Percentiles rank a stretch among this genome's conserved stretches.
phyloP scores from a whole-genome alignment of 2,113 vertebrate genomes.

The Harpagus bidentatus region DNA sequence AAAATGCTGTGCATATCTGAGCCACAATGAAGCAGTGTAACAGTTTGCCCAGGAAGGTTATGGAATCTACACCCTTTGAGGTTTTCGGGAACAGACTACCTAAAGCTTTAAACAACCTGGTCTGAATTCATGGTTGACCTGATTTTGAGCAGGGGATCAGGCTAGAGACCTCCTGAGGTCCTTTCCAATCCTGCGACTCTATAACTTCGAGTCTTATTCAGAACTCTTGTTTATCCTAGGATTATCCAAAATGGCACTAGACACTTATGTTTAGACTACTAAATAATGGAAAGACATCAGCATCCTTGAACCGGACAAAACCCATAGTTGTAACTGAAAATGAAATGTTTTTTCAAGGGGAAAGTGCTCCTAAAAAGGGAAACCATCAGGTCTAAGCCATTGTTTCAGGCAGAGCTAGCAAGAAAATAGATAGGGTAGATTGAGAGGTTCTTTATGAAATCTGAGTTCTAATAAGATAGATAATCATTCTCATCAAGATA shows the following conservation, averaged over 20 bases:
- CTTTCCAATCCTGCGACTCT: background rate
- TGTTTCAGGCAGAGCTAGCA: background rate
- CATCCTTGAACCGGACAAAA: background rate
- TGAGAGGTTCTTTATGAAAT: background rate
- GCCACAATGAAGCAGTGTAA: background rate
- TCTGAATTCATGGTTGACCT: background rate
- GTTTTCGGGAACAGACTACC: background rate
- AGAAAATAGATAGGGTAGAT: background rate
- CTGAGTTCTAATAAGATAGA: background rate
- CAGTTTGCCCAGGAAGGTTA: background rate
- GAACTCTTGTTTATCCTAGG: background rate
- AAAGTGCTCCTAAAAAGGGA: background rate
- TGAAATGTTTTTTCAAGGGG: background rate
- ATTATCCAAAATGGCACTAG: background rate
- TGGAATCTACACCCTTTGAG: background rate
- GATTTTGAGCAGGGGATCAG: background rate
- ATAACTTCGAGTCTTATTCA: background rate
- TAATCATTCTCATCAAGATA: background rate
- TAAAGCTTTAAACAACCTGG: background rate
- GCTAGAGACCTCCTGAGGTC: background rate
- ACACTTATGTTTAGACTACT: background rate
- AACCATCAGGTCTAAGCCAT: background rate
- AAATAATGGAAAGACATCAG: background rate
- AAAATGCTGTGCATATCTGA: background rate
- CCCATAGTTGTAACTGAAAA: fast-evolving